Evolutionary conservation across 2,888 invertebrate species (phyloP).

Genomic region (Microctonus brassicae): DNA sequence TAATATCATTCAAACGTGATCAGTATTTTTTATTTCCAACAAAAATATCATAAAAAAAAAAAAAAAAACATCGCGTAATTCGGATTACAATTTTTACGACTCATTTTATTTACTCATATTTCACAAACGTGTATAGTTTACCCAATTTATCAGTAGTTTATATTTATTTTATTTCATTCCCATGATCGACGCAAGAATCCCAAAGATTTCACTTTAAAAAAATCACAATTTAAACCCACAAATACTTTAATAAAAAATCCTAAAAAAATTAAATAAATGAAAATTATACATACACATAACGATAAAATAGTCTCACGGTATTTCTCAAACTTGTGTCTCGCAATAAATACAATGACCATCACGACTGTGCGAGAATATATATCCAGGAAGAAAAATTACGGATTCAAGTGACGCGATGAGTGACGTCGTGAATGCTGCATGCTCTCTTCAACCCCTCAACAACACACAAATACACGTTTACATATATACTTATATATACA

Average conservation of each 20-base stretch:
- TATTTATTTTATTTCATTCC: neutral
- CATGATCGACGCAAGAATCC: neutral
- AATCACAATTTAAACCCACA: neutral
- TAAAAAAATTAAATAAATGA: neutral
- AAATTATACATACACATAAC: neutral
- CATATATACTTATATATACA: neutral
- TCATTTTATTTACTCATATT: neutral
- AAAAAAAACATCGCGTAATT: neutral
- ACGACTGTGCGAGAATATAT: neutral
- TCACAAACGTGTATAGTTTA: constrained; percentile 6
- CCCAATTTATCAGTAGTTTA: neutral
- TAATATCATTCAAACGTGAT: too few relatives aligned
- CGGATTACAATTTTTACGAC: neutral
- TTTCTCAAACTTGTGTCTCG: neutral
- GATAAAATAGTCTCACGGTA: constrained; percentile 8
- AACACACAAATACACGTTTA: neutral
- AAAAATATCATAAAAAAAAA: too few relatives aligned
- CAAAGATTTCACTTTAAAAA: constrained; percentile 7
- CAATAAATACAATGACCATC: neutral
- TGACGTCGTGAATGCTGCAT: neutral
- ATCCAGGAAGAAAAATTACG: constrained; percentile 16
- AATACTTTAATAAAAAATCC: neutral
- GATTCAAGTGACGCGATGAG: constrained; percentile 7
- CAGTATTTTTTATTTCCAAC: too few relatives aligned
- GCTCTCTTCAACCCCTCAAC: neutral